Evolutionary conservation across 2,888 invertebrate species (phyloP).

Genomic region (Automeris io): DNA sequence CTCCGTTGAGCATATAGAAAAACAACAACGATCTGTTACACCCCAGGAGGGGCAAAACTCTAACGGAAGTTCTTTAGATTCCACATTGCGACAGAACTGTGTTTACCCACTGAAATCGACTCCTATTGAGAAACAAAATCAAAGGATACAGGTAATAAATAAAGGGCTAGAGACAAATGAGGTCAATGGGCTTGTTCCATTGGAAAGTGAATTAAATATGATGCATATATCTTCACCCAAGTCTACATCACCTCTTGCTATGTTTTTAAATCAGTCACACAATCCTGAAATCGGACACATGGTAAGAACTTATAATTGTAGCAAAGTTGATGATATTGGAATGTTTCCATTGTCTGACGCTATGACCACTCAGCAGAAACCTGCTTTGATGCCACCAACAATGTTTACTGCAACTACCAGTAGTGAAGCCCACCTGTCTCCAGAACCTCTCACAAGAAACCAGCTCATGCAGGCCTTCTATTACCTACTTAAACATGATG

Average conservation of each 20-base stretch:
- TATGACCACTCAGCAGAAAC: slow-evolving; percentile 75
- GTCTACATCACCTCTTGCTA: slow-evolving; percentile 73
- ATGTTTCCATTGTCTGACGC: slow-evolving; percentile 48
- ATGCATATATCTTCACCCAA: slow-evolving; percentile 75
- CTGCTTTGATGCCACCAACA: slow-evolving; percentile 89
- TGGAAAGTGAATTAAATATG: slow-evolving; percentile 73
- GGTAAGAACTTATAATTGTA: slow-evolving; percentile 50
- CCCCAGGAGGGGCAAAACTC: slow-evolving; percentile 76
- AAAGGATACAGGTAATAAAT: slow-evolving; percentile 53
- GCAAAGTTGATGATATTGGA: slow-evolving; percentile 48
- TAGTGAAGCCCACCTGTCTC: slow-evolving; percentile 52
- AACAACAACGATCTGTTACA: slow-evolving; percentile 86
- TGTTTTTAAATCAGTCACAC: slow-evolving; percentile 71
- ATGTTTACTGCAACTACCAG: slow-evolving; percentile 85
- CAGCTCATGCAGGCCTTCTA: slow-evolving; percentile 93
- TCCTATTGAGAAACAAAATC: slow-evolving; percentile 57
- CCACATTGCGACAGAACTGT: slow-evolving; percentile 47
- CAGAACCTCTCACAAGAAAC: slow-evolving; percentile 89
- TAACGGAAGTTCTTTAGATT: slow-evolving; percentile 53
- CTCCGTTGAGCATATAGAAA: slow-evolving; percentile 92
- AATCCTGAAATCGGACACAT: slow-evolving; percentile 43
- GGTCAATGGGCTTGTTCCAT: slow-evolving; percentile 52
- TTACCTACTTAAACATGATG: slow-evolving; percentile 90
- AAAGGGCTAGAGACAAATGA: slow-evolving; percentile 49
- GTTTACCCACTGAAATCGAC: slow-evolving; percentile 59